A percentile compares a stretch with the other conserved stretches of the same genome.
These are phyloP conservation scores for Ceratosolen fusciceps DNA, from an alignment of 1,140 invertebrate genomes.

Conservation along the genomic window DNA sequence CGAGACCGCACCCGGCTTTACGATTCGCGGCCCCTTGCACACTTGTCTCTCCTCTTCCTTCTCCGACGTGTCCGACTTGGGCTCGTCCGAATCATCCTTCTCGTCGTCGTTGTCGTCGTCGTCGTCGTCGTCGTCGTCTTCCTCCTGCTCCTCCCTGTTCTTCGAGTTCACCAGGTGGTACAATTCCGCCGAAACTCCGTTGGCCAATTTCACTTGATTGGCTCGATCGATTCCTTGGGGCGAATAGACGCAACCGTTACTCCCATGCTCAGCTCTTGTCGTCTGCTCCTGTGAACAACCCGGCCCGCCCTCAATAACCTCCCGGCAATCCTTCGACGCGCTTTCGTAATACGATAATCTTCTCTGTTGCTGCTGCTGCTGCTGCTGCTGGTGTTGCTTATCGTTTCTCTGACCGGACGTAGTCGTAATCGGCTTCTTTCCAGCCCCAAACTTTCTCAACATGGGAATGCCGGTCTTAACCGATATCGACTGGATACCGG, in stretches of 20 bases:
- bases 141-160: not conserved
- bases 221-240: not conserved
- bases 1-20: constrained; percentile 61
- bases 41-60: constrained; percentile 68
- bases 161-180: too few relatives aligned
- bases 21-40: constrained; percentile 72
- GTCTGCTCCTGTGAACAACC: not conserved
- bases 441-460: constrained; percentile 65
- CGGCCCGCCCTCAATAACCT: not conserved
- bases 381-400: constrained; percentile 11
- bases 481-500: constrained; percentile 51
- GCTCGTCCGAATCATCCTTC: constrained; percentile 31
- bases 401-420: constrained; percentile 20
- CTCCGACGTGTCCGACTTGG: constrained; percentile 51
- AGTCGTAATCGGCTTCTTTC: constrained; percentile 45
- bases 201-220: constrained; percentile 19
- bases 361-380: constrained; percentile 6
- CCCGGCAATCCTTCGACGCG: not conserved
- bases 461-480: constrained; percentile 69
- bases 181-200: constrained; percentile 26
- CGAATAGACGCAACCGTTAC: not conserved
- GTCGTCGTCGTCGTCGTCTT: constrained; percentile 19
- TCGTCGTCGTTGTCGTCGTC: constrained; percentile 21
- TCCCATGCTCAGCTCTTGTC: not conserved
- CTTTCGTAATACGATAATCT: not conserved